Base-by-base conservation (phyloP, 2,113 vertebrate genomes). In the Sinocyclocheilus rhinocerous region DNA sequence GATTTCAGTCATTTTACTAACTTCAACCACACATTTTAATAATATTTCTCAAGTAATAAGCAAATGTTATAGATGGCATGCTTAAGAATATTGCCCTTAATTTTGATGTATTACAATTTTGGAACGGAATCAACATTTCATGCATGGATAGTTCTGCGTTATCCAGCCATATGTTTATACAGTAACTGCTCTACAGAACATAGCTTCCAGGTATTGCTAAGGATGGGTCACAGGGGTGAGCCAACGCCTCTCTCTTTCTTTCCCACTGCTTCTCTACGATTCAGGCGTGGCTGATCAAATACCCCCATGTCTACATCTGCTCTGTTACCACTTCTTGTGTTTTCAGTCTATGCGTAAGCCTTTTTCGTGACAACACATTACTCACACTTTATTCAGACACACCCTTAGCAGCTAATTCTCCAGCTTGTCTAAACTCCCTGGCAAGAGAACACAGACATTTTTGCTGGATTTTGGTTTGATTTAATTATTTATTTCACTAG, bases 321-420 rank as follows among this genome's bases (percentile, higher is more conserved):
- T 67, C 59, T 65, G 79, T 81, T 63, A 9, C 78, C 59, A 24
- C 78, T 18, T 63, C 36, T 45, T 81, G 18, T 39, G 77, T 80
- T 80, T 59, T 22, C 29, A 29, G 18, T 70, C 67, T 12, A 4
- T 81, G 13, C 22, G 22, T 48, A 29, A 67, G 4, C 39, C 42
- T 16, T 67, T 59, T 65, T 29, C n/a, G 0, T 81, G 59, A 67
- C 59, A 63, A 24, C 20, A 80, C 20, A 26, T 81, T 48, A 65
- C 36, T 65, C 78, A 81, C 33, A 29, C 15, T 59, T 22, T 26
- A 11, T 48, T 63, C 36, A 29, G 59, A 65, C 79, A 81, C 79
- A 65, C 79, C 79, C 59, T 65, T 11, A 1, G 13, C 36, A 18
- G 59, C 0, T 9, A 11, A 79, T 39, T 59, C 20, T 15, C 39